These are phyloP conservation scores for Rhinogobius similis DNA, from an alignment of 2,113 vertebrate species.

Conservation along the genomic window DNA sequence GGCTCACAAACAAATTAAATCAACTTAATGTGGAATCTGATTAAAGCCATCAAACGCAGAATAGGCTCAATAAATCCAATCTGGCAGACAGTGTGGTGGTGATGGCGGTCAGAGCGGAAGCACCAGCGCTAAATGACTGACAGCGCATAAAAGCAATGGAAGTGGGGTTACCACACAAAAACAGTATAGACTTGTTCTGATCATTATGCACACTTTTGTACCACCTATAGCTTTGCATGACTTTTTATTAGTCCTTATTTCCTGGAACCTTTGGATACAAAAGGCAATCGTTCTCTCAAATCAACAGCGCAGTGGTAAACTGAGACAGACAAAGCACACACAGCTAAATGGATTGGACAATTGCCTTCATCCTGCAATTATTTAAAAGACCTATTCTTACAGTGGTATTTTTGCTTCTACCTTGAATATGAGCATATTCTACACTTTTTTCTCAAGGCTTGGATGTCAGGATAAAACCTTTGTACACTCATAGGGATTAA, in stretches of 20 bases:
- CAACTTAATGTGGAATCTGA: conserved; percentile 54
- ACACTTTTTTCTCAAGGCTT: neutral
- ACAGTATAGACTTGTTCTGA: neutral
- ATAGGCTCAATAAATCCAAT: conserved; percentile 53
- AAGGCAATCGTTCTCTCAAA: conserved; percentile 20
- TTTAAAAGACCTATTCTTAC: conserved; percentile 18
- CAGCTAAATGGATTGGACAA: conserved; percentile 13
- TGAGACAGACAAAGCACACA: conserved; percentile 12
- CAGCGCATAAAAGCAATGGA: conserved; percentile 4
- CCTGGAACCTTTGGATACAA: conserved; percentile 27
- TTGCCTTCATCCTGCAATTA: conserved; percentile 24
- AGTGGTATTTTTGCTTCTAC: neutral
- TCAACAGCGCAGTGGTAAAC: conserved; percentile 6
- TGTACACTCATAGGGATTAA: neutral
- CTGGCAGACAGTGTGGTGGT: conserved; percentile 27
- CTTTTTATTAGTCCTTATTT: conserved; percentile 4
- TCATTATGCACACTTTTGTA: neutral
- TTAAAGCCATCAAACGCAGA: conserved; percentile 48
- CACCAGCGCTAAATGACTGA: conserved; percentile 24
- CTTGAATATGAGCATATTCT: neutral
- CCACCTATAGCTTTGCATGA: neutral
- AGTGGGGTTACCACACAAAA: neutral
- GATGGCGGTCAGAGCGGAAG: conserved; percentile 33
- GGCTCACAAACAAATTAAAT: conserved; percentile 61
- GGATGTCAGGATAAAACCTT: neutral